Evolutionary conservation across 2,888 invertebrate species (phyloP).

Genomic region (Trichacis sp.): DNA sequence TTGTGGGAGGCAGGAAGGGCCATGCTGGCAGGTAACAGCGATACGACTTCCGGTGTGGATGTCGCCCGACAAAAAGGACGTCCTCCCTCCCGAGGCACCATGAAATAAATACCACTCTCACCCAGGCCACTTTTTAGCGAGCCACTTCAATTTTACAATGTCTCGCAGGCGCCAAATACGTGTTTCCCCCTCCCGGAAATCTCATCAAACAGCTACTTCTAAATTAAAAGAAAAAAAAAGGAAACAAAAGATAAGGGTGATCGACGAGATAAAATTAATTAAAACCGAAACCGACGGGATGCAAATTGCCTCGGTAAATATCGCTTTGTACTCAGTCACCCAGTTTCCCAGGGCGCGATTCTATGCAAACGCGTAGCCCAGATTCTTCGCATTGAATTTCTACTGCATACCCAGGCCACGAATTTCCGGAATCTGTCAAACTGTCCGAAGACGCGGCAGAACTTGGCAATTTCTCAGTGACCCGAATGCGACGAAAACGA

Average conservation of each 20-base stretch:
- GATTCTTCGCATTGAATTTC: conserved; percentile 11
- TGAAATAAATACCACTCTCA: conserved; percentile 54
- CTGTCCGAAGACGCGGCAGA: conserved; percentile 34
- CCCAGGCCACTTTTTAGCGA: background rate
- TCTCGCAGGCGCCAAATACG: no score
- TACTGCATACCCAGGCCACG: conserved; percentile 24
- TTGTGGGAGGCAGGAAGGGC: conserved; percentile 55
- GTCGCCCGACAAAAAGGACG: conserved; percentile 59
- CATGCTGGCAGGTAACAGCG: conserved; percentile 56
- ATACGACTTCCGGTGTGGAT: conserved; percentile 66
- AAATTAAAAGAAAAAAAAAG: background rate
- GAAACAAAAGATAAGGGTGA: background rate
- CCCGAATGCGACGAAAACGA: background rate
- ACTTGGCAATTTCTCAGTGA: conserved; percentile 33
- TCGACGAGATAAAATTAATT: background rate
- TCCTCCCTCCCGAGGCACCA: conserved; percentile 51
- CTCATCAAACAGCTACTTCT: background rate
- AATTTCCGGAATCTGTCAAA: conserved; percentile 28
- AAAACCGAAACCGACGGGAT: background rate
- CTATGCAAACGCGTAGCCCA: background rate
- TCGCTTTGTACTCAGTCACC: background rate
- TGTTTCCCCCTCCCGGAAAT: no score
- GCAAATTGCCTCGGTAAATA: background rate
- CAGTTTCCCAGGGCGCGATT: background rate
- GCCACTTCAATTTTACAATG: background rate